Evolutionary conservation across 1,140 invertebrate species (phyloP).

Genomic region (Platyscapa corneri): DNA sequence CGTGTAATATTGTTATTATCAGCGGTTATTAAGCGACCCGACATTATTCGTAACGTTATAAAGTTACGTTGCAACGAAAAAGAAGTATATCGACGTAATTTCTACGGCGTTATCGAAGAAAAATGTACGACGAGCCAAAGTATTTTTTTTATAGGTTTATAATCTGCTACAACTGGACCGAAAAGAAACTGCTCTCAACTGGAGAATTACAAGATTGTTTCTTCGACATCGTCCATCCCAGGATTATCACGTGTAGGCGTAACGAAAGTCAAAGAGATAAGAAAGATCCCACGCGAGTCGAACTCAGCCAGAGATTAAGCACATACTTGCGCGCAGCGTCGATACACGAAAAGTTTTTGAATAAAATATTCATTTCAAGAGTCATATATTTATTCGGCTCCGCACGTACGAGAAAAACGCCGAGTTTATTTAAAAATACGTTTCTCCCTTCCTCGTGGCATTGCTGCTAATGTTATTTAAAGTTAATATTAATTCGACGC

Average conservation of each 20-base stretch:
- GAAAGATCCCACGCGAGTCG: conserved; percentile 43
- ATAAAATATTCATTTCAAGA: conserved; percentile 30
- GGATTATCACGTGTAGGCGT: conserved; percentile 63
- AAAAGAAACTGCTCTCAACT: conserved; percentile 18
- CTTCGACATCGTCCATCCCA: conserved; percentile 56
- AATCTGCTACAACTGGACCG: conserved; percentile 38
- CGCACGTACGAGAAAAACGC: background rate
- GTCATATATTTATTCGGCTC: background rate
- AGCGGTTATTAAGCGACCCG: too few species aligned
- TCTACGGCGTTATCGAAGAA: background rate
- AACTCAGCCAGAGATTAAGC: conserved; percentile 34
- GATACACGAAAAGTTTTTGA: conserved; percentile 9
- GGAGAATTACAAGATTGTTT: conserved; percentile 43
- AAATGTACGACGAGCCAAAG: background rate
- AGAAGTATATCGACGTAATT: background rate
- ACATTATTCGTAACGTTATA: too few species aligned
- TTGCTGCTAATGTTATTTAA: too few species aligned
- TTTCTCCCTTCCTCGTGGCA: background rate
- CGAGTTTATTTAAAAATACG: background rate
- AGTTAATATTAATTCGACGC: too few species aligned
- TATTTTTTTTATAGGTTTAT: conserved; percentile 7
- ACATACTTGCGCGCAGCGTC: conserved; percentile 3
- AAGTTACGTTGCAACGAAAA: background rate
- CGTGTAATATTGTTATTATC: too few species aligned
- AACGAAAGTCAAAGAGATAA: conserved; percentile 48